Evolutionary conservation across 1,140 invertebrate species (phyloP).

Genomic region (Drosophila repleta): DNA sequence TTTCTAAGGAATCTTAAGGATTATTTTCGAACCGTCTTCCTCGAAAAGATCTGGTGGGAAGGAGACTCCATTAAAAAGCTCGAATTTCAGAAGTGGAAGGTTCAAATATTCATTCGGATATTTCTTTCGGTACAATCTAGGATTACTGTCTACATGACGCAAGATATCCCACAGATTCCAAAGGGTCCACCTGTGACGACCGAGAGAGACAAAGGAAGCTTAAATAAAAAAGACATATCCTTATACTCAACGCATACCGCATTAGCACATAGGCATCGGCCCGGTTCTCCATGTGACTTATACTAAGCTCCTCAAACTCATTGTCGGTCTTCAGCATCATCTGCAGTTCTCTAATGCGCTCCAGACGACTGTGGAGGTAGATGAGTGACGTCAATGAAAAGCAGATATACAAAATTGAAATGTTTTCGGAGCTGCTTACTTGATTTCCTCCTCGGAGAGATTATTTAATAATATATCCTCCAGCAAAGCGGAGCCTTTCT

Average conservation of each 20-base stretch:
- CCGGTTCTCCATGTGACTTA: conserved; percentile 64
- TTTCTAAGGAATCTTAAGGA: not conserved
- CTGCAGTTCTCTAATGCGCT: conserved; percentile 63
- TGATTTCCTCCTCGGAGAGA: conserved; percentile 70
- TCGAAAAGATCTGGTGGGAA: conserved; percentile 63
- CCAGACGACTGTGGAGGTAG: conserved; percentile 49
- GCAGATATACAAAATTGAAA: not conserved
- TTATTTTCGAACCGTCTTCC: conserved; percentile 56
- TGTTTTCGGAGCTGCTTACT: conserved; percentile 38
- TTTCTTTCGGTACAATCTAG: conserved; percentile 32
- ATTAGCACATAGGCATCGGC: conserved; percentile 67
- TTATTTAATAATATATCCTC: conserved; percentile 71
- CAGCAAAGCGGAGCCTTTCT: conserved; percentile 67
- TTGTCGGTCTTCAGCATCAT: conserved; percentile 37
- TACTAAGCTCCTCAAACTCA: conserved; percentile 46
- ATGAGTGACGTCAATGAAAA: not conserved
- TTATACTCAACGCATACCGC: conserved; percentile 31
- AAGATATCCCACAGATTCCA: conserved; percentile 75
- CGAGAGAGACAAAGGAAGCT: not conserved
- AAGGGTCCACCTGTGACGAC: conserved; percentile 43
- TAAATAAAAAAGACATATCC: not conserved
- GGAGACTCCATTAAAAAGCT: conserved; percentile 61
- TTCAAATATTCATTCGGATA: conserved; percentile 69
- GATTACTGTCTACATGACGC: conserved; percentile 58
- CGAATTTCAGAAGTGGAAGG: conserved; percentile 75